A percentile compares a stretch with the other conserved stretches of the same genome.
Evolutionary conservation across 1,140 invertebrate species (phyloP).

Genomic region (Manduca sexta): DNA sequence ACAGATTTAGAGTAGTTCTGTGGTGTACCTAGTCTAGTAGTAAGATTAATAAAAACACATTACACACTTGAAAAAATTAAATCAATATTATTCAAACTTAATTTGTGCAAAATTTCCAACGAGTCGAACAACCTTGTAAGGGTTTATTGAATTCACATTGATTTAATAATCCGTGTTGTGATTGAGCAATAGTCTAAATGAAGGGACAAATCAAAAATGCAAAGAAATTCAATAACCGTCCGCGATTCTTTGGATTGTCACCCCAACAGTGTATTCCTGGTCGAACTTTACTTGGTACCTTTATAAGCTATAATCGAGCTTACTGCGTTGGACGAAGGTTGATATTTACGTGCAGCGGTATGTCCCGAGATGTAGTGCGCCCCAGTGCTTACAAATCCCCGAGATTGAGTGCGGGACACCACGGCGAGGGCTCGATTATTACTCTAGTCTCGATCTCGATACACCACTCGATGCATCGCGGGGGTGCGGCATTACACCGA

Average conservation of each 20-base stretch:
- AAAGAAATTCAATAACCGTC: conserved; percentile 67
- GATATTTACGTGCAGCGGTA: conserved; percentile 18
- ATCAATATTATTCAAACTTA: background rate
- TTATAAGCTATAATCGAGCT: background rate
- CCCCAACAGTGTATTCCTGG: conserved; percentile 44
- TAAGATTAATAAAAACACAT: too few relatives aligned
- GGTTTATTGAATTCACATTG: background rate
- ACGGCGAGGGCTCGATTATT: conserved; percentile 60
- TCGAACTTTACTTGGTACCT: conserved; percentile 12
- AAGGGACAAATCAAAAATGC: conserved; percentile 59
- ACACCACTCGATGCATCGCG: conserved; percentile 58
- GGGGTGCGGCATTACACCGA: conserved; percentile 47
- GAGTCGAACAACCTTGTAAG: background rate
- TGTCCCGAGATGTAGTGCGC: background rate
- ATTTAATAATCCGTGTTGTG: conserved; percentile 18
- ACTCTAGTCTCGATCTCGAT: conserved; percentile 58
- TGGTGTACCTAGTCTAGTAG: too few relatives aligned
- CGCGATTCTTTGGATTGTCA: conserved; percentile 61
- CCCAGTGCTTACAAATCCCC: conserved; percentile 43
- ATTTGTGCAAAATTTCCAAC: background rate
- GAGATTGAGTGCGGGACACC: conserved; percentile 63
- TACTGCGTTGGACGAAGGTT: conserved; percentile 22
- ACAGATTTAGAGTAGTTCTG: too few relatives aligned
- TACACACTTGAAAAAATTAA: too few relatives aligned
- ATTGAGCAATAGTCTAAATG: conserved; percentile 36